Percentiles rank a stretch among this genome's conserved stretches.
These are phyloP conservation scores for Taeniopygia guttata DNA, from an alignment of 2,797 vertebrate genomes.

Conservation along the genomic window DNA sequence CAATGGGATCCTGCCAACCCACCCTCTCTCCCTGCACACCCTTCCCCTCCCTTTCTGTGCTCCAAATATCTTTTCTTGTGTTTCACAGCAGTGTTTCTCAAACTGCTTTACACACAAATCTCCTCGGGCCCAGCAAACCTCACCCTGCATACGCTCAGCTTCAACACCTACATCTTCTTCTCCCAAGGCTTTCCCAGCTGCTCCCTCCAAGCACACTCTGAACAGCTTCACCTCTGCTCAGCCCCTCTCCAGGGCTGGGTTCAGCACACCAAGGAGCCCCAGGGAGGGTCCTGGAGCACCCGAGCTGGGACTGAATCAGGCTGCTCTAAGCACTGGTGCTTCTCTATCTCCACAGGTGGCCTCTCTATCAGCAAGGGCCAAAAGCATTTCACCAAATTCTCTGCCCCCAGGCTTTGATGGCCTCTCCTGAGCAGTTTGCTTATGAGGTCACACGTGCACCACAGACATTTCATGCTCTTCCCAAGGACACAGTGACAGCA, in stretches of 20 bases:
- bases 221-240: background rate
- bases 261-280: background rate
- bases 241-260: background rate
- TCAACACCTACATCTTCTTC: background rate
- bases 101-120: background rate
- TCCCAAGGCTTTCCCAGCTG: background rate
- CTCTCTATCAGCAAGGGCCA: background rate
- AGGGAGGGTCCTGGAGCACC: background rate
- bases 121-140: background rate
- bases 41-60: background rate
- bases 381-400: background rate
- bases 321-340: accelerated
- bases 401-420: background rate
- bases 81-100: background rate
- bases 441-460: background rate
- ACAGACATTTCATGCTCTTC: background rate
- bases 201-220: background rate
- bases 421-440: background rate
- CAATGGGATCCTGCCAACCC: background rate
- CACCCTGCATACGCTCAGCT: background rate
- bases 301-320: background rate
- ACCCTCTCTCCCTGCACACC: background rate
- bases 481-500: background rate
- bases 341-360: background rate
- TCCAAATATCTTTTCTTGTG: background rate